phyloP scores from a whole-genome alignment of 2,888 invertebrate species.

The Campaea margaritaria region DNA sequence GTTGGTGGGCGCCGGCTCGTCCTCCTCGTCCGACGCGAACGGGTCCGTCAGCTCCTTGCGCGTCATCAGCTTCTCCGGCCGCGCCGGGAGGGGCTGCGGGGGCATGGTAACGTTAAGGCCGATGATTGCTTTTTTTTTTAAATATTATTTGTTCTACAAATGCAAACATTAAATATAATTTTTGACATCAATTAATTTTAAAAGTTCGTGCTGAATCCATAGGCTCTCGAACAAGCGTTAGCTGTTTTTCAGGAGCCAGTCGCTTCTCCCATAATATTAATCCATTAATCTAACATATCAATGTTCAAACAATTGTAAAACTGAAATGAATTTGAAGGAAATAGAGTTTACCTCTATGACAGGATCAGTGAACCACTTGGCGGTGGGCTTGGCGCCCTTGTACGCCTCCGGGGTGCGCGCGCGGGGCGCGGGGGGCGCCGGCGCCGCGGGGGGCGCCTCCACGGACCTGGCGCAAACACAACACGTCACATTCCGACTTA shows the following conservation, averaged over 20 bases:
- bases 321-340: not conserved
- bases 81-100: slow-evolving; percentile 64
- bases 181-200: too few species aligned
- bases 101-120: too few species aligned
- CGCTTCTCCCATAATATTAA: too few species aligned
- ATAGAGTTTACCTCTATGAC: not conserved
- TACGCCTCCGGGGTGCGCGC: slow-evolving; percentile 89
- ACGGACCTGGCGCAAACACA: slow-evolving; percentile 51
- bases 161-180: too few species aligned
- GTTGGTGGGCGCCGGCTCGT: slow-evolving; percentile 73
- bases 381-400: slow-evolving; percentile 51
- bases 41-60: slow-evolving; percentile 94
- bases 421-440: slow-evolving; percentile 90
- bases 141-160: too few species aligned
- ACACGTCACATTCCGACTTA: too few species aligned
- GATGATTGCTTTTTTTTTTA: too few species aligned
- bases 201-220: too few species aligned
- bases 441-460: slow-evolving; percentile 71
- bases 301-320: too few species aligned
- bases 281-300: too few species aligned
- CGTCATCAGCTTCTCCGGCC: slow-evolving; percentile 89
- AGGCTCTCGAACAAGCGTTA: too few species aligned
- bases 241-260: too few species aligned
- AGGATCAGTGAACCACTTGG: slow-evolving; percentile 63
- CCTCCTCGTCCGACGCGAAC: slow-evolving; percentile 95